Base-by-base conservation (phyloP, 2,113 vertebrate genomes). In the Oreochromis tanganicae region DNA sequence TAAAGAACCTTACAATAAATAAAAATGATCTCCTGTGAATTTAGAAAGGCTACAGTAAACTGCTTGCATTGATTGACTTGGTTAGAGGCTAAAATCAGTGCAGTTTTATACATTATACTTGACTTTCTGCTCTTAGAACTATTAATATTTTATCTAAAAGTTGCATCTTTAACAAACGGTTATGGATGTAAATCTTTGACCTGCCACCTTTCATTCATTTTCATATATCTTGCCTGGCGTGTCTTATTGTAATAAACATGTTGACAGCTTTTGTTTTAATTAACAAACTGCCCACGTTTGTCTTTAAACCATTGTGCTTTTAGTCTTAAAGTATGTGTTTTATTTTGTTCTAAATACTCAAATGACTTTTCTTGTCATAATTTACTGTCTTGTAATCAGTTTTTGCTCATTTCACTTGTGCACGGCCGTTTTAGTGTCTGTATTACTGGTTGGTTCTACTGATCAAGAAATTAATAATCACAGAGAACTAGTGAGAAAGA, bases 361-460 rank as follows among this genome's bases (percentile, higher is more conserved):
- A 73, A 2, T 73, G 3, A 73, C 21, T 43, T 66, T 66, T 66
- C 34, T 68, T 68, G 19, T 38, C 10, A 68, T 38, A 13, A 68
- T n/a, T 68, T 41, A 68, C 10, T 13, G 6, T 68, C 19, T 41
- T 43, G 24, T 48, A 7, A 29, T 75, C 21, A 75, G 9, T 48
- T 75, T 75, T 5, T 75, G 24, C 41, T 48, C 2, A 48, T 75
- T 75, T 75, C 1, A 29, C n/a, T 1, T 73, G 21, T 48, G 14
- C 68, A 3, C 0, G 9, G 68, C 0, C 0, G 2, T 7, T 75
- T 66, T 38, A 61, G 36, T 41, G 63, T 71, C 32, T 66, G 61
- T 36, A 34, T 63, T 38, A 71, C 12, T 21, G 7, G 4, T 21
- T 71, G 38, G 36, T 71, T 71, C 0, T 73, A 21, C 68, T 73